Base-by-base conservation (phyloP, 2,797 vertebrate genomes). In the Iguana delicatissima region DNA sequence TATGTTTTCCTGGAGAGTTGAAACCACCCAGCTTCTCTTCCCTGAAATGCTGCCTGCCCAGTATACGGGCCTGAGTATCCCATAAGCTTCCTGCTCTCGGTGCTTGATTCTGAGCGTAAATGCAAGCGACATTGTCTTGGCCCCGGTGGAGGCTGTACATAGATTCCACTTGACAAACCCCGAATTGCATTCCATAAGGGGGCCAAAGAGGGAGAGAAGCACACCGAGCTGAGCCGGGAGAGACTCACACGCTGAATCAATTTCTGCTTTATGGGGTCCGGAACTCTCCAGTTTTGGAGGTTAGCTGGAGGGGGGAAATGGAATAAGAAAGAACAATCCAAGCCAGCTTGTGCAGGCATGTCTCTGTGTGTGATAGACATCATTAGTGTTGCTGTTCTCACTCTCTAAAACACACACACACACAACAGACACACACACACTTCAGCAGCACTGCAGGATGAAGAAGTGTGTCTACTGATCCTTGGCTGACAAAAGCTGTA, bases 381-480 rank as follows among this genome's bases (percentile, higher is more conserved):
- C 57, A 59, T 82, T 52, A 86, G 52, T 8, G 46, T 69, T 64
- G 24, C 84, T 80, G 50, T 87, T 82, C 89, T 82, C 85, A 42
- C 80, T 42, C 62, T 86, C 80, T 62, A 55, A 42, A 35, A n/a
- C 55, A 87, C 69, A 20, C 55, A 80, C 86, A 64, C 57, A 42
- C 7, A 55, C 76, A 67, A 26, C 77, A 42, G n/a, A 26, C 13
- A 35, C 73, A n/a, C 35, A 20, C 82, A 62, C 14, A 10, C 52
- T 10, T 2, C 20, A 55, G 32, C n/a, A 35, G 42, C 3, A 3
- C 0, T 52, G 84, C 46, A 87, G 35, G 93, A 86, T 91, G 9
- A 0, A 86, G 72, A 24, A 79, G 5, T 5, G 1, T 2, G 0
- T 0, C 20, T 0, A 1, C 87, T 69, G 80, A 69, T 86, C 93